phyloP scores from a whole-genome alignment of 2,888 invertebrate genomes.

The Hanleya hanleyi region DNA sequence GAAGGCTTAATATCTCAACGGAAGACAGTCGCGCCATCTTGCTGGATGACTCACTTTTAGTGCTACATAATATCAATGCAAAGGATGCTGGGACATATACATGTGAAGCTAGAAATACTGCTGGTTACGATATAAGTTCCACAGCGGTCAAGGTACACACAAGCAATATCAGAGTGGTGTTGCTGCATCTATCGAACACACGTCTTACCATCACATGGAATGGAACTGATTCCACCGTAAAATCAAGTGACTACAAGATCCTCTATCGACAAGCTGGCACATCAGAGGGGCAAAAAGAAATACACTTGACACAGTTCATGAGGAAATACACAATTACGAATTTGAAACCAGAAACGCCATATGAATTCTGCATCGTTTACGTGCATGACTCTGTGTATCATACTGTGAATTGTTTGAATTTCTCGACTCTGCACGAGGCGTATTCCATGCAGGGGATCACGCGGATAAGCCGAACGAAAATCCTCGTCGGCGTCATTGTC shows the following conservation, averaged over 20 bases:
- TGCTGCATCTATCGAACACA: conserved; percentile 60
- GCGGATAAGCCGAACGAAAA: conserved; percentile 49
- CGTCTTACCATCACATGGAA: conserved; percentile 39
- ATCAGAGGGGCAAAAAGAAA: conserved; percentile 30
- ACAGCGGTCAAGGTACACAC: conserved; percentile 67
- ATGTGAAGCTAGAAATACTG: conserved; percentile 71
- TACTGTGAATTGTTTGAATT: conserved; percentile 55
- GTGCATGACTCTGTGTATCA: conserved; percentile 49
- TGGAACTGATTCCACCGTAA: conserved; percentile 54
- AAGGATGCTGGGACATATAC: conserved; percentile 73
- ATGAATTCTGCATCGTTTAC: conserved; percentile 74
- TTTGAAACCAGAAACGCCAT: conserved; percentile 70
- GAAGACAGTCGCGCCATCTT: conserved; percentile 62
- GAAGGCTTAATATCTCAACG: conserved; percentile 60
- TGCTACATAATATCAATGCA: conserved; percentile 13
- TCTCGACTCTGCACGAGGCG: conserved; percentile 47
- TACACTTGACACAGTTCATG: conserved; percentile 55
- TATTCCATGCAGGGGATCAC: conserved; percentile 42
- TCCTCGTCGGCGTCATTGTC: conserved; percentile 56
- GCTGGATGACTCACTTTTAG: conserved; percentile 44
- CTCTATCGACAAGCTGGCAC: conserved; percentile 44
- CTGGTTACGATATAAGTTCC: conserved; percentile 62
- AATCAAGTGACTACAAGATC: conserved; percentile 60
- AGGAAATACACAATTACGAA: conserved; percentile 72
- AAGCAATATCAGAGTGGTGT: conserved; percentile 65